phyloP scores from a whole-genome alignment of 1,140 invertebrate species.

The Calliopsis andreniformis region DNA sequence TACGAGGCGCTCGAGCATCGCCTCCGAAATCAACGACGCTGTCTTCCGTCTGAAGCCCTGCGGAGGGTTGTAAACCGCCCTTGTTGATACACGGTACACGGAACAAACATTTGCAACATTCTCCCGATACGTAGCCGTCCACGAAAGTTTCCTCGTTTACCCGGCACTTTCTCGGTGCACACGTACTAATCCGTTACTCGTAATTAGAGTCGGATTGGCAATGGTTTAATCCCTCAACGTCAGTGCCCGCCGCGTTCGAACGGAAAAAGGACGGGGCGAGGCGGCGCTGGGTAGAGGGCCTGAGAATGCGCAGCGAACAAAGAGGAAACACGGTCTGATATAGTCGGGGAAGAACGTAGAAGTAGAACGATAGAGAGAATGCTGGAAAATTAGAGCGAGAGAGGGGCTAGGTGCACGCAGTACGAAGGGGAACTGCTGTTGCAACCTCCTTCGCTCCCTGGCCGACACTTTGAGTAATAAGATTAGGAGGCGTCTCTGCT shows the following conservation, averaged over 20 bases:
- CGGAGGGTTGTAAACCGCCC: slow-evolving; percentile 51
- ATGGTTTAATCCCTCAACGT: slow-evolving; percentile 81
- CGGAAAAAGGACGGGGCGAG: slow-evolving; percentile 16
- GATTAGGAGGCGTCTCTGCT: slow-evolving; percentile 77
- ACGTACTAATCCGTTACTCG: slow-evolving; percentile 79
- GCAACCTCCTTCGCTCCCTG: slow-evolving; percentile 74
- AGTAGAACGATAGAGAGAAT: slow-evolving; percentile 54
- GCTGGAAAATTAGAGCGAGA: slow-evolving; percentile 40
- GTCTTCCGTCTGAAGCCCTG: not conserved
- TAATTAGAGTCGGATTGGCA: slow-evolving; percentile 81
- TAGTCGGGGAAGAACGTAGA: slow-evolving; percentile 1
- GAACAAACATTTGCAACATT: slow-evolving; percentile 59
- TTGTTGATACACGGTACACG: slow-evolving; percentile 53
- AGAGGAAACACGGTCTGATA: slow-evolving; percentile 10
- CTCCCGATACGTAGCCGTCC: slow-evolving; percentile 60
- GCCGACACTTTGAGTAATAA: slow-evolving; percentile 81
- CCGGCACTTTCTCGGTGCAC: slow-evolving; percentile 67
- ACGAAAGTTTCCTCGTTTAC: slow-evolving; percentile 78
- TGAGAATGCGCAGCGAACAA: slow-evolving; percentile 7
- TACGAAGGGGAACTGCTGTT: slow-evolving; percentile 73
- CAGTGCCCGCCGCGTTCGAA: slow-evolving; percentile 57
- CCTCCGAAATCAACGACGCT: slow-evolving; percentile 42
- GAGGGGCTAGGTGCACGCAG: slow-evolving; percentile 45
- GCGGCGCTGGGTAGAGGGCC: not conserved
- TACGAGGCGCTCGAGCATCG: not conserved